A percentile compares a stretch with the other conserved stretches of the same genome.
Conservation (phyloP, 2,888 invertebrate species). For the Brachyptera risi region DNA sequence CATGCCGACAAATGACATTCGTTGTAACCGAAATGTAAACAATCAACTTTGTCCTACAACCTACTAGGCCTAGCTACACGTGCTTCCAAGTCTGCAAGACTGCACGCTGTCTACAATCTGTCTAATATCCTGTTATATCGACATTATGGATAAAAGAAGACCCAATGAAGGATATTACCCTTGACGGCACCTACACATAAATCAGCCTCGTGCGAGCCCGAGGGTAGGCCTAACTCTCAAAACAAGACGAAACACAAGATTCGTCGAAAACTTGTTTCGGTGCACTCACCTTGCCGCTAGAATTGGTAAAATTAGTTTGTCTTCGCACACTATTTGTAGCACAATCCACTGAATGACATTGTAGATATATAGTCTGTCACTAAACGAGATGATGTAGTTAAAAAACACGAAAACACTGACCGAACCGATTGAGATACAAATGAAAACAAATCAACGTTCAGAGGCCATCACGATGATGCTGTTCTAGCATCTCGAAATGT, state of each 20-base stretch:
- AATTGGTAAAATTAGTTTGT: neutral
- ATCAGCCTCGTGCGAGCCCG: slow-evolving; percentile 5
- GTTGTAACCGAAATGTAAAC: no score
- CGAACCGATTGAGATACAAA: no score
- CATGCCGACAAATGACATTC: no score
- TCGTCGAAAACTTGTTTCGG: slow-evolving; percentile 3
- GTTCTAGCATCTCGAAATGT: slow-evolving; percentile 24
- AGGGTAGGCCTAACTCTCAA: neutral
- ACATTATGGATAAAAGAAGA: neutral
- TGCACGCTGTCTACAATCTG: neutral
- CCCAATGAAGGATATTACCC: slow-evolving; percentile 7
- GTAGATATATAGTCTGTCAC: no score
- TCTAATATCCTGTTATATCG: neutral
- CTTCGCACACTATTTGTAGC: neutral
- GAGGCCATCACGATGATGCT: slow-evolving; percentile 22
- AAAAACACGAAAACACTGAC: no score
- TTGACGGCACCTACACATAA: slow-evolving; percentile 2
- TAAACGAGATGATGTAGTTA: no score
- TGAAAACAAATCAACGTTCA: slow-evolving; percentile 17
- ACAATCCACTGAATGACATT: neutral
- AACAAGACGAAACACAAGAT: slow-evolving; percentile 1
- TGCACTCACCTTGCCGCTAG: neutral
- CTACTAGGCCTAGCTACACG: no score
- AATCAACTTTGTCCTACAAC: no score
- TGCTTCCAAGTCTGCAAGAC: neutral